phyloP scores from a whole-genome alignment of 2,797 vertebrate species.

The Hypotaenidia philippensis region DNA sequence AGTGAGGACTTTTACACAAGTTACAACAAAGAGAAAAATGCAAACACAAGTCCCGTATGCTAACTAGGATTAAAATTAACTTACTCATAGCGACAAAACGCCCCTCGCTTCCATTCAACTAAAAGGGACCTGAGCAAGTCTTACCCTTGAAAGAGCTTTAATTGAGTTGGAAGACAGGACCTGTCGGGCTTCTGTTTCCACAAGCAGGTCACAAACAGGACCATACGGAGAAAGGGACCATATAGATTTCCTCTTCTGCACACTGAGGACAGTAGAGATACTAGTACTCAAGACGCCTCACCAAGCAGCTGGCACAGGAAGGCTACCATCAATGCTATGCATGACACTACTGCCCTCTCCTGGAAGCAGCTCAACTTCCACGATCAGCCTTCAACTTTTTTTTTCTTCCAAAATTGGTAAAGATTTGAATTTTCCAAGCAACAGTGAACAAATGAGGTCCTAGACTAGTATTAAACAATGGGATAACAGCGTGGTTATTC shows the following conservation, averaged over 20 bases:
- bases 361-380: neutral
- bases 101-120: neutral
- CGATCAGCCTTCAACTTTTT: fast-evolving
- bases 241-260: neutral
- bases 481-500: neutral
- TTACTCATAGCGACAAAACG: fast-evolving
- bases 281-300: neutral
- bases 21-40: neutral
- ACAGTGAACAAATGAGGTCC: neutral
- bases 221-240: neutral
- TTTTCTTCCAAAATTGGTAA: neutral
- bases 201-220: fast-evolving
- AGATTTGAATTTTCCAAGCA: neutral
- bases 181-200: neutral
- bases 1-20: neutral
- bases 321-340: neutral
- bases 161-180: neutral
- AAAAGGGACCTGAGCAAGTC: neutral
- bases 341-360: slow-evolving; percentile 13
- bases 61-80: neutral
- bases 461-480: neutral
- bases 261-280: fast-evolving
- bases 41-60: neutral
- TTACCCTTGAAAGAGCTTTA: neutral
- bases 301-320: neutral